These are phyloP conservation scores for Tachycineta bicolor DNA, from an alignment of 2,113 vertebrate species.

Conservation along the genomic window DNA sequence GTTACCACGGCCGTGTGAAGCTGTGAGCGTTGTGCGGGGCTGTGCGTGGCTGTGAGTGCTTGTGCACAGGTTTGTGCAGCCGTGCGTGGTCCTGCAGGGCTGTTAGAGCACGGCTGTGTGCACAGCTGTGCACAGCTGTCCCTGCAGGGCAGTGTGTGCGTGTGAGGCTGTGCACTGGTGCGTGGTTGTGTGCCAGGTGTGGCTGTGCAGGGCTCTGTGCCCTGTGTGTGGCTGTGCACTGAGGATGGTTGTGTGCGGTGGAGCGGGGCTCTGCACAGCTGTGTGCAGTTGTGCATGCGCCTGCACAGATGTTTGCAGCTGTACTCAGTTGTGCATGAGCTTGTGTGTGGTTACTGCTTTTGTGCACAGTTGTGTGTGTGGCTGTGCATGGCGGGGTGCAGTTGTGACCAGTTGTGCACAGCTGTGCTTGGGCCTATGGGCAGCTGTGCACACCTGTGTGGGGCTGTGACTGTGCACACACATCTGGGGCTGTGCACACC, in stretches of 20 bases:
- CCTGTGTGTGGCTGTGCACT: not conserved
- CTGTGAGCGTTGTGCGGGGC: not conserved
- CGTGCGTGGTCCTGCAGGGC: not conserved
- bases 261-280: not conserved
- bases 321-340: accelerated
- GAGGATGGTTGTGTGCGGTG: not conserved
- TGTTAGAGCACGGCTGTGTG: not conserved
- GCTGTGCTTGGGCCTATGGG: not conserved
- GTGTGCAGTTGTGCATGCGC: not conserved
- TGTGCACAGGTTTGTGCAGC: not conserved
- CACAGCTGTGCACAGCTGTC: too few relatives aligned
- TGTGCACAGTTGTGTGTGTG: not conserved
- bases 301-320: not conserved
- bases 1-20: not conserved
- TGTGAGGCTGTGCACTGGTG: not conserved
- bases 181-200: not conserved
- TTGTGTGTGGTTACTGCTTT: not conserved
- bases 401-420: not conserved
- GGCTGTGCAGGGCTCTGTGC: not conserved
- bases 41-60: not conserved
- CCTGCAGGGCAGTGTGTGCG: not conserved
- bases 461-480: not conserved
- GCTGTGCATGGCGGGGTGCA: not conserved
- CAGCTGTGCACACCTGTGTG: not conserved
- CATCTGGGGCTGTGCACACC: not conserved